Base-by-base conservation (phyloP, 2,888 invertebrate genomes). In the Scaptomyza polygonia region DNA sequence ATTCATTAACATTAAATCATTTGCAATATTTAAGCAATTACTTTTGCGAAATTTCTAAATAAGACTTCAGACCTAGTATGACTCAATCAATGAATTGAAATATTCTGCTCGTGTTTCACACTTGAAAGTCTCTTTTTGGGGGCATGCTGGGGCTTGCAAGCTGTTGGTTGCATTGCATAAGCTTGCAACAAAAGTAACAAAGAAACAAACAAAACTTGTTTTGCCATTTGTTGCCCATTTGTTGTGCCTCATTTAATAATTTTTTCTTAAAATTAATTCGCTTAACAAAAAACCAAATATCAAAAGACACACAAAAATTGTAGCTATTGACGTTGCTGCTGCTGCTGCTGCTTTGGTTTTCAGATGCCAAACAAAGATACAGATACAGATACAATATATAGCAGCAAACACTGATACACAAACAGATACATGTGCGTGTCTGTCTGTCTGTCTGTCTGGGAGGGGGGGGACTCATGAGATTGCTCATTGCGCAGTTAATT, bases 401-500 rank as follows among this genome's bases (percentile, higher is more conserved):
- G 30, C 47, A 34, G 30, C 47, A 18, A 30, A 34, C 52, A 32
- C 49, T 67, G 55, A 40, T 62, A 69, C 55, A 54, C 18, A 48
- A 63, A 61, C 40, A 67, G 52, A 63, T 56, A 65, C 61, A 67
- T 66, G 52, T 72, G 79, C 68, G 77, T 76, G 72, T 54, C 45
- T 34, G 45, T 18, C 25, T 32, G 59, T 39, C 16, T 8, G 62
- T 51, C 48, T 9, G 47, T 30, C 53, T 40, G n/a, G 16, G 4
- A 16, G 14, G 52, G 29, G 47, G 76, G 52, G 29, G 47, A 72
- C 51, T 57, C 57, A 54, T 69, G 67, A 74, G 77, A 71, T 66
- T 76, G 77, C 88, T 86, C 84, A 85, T 85, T 88, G 88, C 88
- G 86, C 84, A 85, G 84, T 85, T 86, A 85, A 85, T 85, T 85